phyloP scores from a whole-genome alignment of 2,797 vertebrate species.

The Xenopus petersii region DNA sequence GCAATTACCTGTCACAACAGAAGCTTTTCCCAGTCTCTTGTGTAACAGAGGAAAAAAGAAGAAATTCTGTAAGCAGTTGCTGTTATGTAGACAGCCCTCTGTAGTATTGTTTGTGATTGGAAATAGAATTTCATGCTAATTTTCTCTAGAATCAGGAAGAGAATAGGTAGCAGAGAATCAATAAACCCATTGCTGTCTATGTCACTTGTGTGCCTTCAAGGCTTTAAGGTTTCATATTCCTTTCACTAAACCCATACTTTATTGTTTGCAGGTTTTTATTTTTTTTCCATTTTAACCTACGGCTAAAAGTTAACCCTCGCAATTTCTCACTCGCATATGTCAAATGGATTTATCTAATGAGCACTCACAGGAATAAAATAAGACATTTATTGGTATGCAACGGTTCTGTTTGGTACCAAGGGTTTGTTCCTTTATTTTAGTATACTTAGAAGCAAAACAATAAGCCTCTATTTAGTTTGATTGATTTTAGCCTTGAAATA shows the following conservation, averaged over 20 bases:
- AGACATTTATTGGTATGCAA: background rate
- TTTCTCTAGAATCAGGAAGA: background rate
- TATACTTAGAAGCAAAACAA: background rate
- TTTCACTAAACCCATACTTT: too few relatives aligned
- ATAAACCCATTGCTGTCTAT: too few relatives aligned
- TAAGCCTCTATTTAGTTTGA: background rate
- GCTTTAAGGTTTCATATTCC: too few relatives aligned
- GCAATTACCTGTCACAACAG: background rate
- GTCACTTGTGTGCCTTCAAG: too few relatives aligned
- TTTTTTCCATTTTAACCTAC: too few relatives aligned
- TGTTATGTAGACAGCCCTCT: background rate
- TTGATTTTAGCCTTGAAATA: background rate
- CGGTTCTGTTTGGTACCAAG: background rate
- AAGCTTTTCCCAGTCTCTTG: background rate
- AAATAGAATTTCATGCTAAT: background rate
- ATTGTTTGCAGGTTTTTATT: too few relatives aligned
- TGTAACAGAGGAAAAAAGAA: background rate
- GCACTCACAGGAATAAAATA: background rate
- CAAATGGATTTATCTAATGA: background rate
- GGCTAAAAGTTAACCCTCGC: too few relatives aligned
- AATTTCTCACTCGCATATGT: too few relatives aligned
- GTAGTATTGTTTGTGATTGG: background rate
- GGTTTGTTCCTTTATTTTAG: background rate
- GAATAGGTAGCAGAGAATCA: background rate
- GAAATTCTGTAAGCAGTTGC: background rate